These are phyloP conservation scores for Scaptomyza reducta DNA, from an alignment of 2,888 invertebrate species.

Conservation along the genomic window DNA sequence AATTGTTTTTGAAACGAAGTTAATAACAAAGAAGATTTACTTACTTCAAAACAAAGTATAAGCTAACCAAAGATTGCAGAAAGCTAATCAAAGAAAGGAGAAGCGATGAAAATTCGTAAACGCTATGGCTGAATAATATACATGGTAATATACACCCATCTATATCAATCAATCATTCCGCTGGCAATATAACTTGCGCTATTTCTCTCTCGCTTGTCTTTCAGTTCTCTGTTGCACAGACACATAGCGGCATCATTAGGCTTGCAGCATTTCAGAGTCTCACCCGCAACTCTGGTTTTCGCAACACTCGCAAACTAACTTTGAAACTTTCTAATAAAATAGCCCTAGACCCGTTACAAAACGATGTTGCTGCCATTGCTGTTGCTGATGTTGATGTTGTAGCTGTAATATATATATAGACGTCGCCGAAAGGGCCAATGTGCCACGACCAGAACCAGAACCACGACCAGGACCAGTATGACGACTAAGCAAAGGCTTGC, in stretches of 20 bases:
- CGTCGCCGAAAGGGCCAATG: conserved; percentile 27
- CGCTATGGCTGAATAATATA: conserved; percentile 24
- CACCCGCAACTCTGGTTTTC: conserved; percentile 61
- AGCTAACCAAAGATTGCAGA: neutral
- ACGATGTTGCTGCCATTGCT: neutral
- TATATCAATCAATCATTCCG: conserved; percentile 73
- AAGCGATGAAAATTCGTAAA: conserved; percentile 10
- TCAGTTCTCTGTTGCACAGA: neutral
- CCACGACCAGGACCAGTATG: conserved; percentile 13
- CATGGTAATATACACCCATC: conserved; percentile 47
- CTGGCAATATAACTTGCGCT: conserved; percentile 71
- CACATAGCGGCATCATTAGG: conserved; percentile 61
- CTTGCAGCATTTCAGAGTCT: conserved; percentile 65
- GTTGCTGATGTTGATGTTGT: neutral
- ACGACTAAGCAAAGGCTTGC: conserved; percentile 27
- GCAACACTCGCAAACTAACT: conserved; percentile 68
- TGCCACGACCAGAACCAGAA: conserved; percentile 16
- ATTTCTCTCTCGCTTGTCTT: conserved; percentile 52
- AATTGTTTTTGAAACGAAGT: conserved; percentile 4
- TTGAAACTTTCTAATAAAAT: conserved; percentile 75
- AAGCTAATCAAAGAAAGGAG: conserved; percentile 24
- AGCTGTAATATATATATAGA: neutral
- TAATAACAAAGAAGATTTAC: neutral
- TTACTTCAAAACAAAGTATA: neutral
- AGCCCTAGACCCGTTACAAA: conserved; percentile 52